These are phyloP conservation scores for Callorhinus ursinus DNA, from an alignment of 2,113 vertebrate genomes.

Conservation along the genomic window DNA sequence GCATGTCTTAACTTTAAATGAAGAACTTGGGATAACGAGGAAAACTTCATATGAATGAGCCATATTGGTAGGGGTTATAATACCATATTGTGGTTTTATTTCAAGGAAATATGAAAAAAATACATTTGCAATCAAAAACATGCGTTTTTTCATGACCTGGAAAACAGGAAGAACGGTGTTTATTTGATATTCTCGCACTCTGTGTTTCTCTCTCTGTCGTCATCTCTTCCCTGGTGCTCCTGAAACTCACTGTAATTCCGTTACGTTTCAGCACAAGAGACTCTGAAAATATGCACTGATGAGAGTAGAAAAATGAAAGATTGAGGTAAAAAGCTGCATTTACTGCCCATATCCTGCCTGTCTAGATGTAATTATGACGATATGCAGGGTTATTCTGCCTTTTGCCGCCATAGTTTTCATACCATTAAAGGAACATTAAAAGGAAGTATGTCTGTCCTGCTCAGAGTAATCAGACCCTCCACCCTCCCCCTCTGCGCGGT, in stretches of 20 bases:
- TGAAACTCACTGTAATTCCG: not conserved
- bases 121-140: not conserved
- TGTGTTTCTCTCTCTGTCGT: not conserved
- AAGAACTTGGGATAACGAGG: no score
- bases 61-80: not conserved
- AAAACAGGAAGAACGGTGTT: no score
- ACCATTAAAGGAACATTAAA: accelerated
- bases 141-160: not conserved
- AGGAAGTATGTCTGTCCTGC: not conserved
- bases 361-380: accelerated
- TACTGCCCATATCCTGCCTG: not conserved
- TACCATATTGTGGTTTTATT: no score
- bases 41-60: not conserved
- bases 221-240: no score
- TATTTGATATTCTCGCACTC: not conserved
- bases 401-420: no score
- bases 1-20: not conserved
- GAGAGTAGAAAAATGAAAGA: not conserved
- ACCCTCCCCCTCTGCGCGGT: no score
- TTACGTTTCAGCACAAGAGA: not conserved
- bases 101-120: not conserved
- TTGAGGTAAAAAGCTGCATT: not conserved
- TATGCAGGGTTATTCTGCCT: not conserved
- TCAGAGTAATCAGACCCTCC: not conserved
- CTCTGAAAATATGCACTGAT: accelerated